Conservation (phyloP, 2,888 invertebrate species). For the Bellardia pandia region DNA sequence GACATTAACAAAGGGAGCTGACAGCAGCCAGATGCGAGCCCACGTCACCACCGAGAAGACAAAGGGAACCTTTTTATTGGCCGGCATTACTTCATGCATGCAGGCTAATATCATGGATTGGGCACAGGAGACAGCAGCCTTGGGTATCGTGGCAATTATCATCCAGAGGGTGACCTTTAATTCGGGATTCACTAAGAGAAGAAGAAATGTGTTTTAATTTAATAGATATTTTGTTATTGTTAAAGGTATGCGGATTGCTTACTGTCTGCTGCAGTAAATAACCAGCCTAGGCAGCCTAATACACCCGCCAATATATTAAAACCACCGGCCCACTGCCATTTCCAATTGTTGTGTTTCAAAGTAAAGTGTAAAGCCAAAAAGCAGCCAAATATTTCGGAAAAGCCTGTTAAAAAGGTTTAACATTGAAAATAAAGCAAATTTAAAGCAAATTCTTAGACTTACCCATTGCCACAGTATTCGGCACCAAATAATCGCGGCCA, state of each 20-base stretch:
- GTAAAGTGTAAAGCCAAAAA: constrained; percentile 83
- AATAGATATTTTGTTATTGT: no score
- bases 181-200: constrained; percentile 79
- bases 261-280: constrained; percentile 80
- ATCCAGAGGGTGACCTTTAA: constrained; percentile 82
- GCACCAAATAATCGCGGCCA: constrained; percentile 82
- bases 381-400: constrained; percentile 84
- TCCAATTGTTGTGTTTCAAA: constrained; percentile 81
- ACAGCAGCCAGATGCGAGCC: constrained; percentile 82
- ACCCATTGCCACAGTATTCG: constrained; percentile 84
- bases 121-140: constrained; percentile 83
- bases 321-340: constrained; percentile 83
- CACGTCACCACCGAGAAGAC: constrained; percentile 83
- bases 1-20: constrained; percentile 83
- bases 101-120: constrained; percentile 84
- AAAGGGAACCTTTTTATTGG: constrained; percentile 81
- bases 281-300: constrained; percentile 83
- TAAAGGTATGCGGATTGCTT: constrained; percentile 67
- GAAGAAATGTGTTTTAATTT: background rate
- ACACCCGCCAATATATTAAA: constrained; percentile 83
- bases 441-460: constrained; percentile 56
- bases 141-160: constrained; percentile 83
- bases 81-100: constrained; percentile 83
- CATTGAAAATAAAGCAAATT: background rate
- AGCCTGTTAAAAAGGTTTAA: constrained; percentile 76